phyloP scores from a whole-genome alignment of 2,797 vertebrate species.

The Cyclura pinguis region DNA sequence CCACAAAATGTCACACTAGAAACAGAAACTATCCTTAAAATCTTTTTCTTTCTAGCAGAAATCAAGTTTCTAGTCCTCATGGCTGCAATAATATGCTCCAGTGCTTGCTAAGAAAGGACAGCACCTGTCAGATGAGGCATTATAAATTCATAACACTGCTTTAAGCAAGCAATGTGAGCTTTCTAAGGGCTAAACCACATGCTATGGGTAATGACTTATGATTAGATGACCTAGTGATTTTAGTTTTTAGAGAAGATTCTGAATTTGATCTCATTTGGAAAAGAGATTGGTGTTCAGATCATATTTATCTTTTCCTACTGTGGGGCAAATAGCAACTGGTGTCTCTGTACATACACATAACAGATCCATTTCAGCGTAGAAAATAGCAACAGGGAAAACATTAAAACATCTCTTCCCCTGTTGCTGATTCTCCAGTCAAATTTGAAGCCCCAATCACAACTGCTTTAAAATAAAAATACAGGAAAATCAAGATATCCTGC shows the following conservation, averaged over 20 bases:
- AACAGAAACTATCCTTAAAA: neutral
- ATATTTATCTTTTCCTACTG: neutral
- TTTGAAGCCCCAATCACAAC: neutral
- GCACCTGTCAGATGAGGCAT: neutral
- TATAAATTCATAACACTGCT: neutral
- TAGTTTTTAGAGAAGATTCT: neutral
- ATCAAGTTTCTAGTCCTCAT: neutral
- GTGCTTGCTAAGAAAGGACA: too few relatives aligned
- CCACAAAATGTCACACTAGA: neutral
- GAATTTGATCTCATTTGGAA: neutral
- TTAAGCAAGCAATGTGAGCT: neutral
- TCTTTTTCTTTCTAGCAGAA: neutral
- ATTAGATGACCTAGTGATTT: neutral
- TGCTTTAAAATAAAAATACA: neutral
- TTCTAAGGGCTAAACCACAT: neutral
- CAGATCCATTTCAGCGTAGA: neutral
- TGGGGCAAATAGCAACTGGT: neutral
- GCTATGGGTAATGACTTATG: neutral
- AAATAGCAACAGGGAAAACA: neutral
- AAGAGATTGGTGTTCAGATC: neutral
- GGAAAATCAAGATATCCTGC: neutral
- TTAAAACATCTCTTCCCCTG: too few relatives aligned
- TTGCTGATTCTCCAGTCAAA: neutral
- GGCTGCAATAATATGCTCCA: neutral
- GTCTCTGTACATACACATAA: neutral